Evolutionary conservation across 2,113 vertebrate genomes (phyloP), one percentile per base, ranked within the genome.

Genomic region (Mobula birostris): DNA sequence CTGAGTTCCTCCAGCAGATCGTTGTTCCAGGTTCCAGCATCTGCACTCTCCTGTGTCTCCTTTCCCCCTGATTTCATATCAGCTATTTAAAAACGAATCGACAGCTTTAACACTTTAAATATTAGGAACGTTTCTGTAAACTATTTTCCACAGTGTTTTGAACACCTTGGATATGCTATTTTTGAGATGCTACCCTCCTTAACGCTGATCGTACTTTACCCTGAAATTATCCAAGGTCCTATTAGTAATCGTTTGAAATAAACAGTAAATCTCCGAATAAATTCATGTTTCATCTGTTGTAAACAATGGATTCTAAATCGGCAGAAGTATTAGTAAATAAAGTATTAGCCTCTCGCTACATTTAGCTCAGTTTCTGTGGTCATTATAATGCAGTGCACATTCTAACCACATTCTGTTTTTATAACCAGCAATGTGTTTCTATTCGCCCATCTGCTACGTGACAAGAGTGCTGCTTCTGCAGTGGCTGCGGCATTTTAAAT

Each of bases 401-500:
- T 58, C 77, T 36, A 36, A 79, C 77, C 77, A 79, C 40, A 82
- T 9, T 58, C 21, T 83, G 80, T 82, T 24, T 85, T 85, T 85
- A 27, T 29, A 29, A 58, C 21, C 82, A 85, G 24, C 82, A 9
- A 85, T 58, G 11, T 85, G 11, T 85, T 61, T 82, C 58, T 85
- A 5, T 11, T 58, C 48, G 56, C 6, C 40, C 58, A 29, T 58
- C 48, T 61, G 79, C 19, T 19, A 82, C 15, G 17, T 82, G 82
- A 85, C 48, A 58, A 61, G 2, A 11, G 82, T 8, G 82, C 24
- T 83, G 17, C 80, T 56, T 83, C 80, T 83, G 80, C 80, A 83
- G 80, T 11, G 80, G 80, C 40, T 85, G 82, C 48, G 82, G 82
- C 82, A 85, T 85, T 85, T 85, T 61, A 27, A 85, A 85, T 61